Evolutionary conservation across 2,797 vertebrate genomes (phyloP), one percentile per base, ranked within the genome.

Genomic region (Chaenodraco wilsoni): DNA sequence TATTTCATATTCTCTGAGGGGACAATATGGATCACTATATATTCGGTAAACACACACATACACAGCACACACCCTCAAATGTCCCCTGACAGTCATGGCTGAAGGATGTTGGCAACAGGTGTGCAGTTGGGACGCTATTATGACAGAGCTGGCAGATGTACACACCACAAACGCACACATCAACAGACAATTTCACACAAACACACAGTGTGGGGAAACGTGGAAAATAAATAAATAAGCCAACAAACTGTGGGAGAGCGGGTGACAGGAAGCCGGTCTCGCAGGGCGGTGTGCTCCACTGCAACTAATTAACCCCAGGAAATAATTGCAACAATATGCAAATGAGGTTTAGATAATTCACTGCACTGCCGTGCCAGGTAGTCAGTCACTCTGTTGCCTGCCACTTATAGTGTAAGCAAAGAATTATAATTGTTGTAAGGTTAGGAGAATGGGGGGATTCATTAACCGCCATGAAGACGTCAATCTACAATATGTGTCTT

Each of bases 241-340:
- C 52, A 70, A 76, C 86, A 88, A 93, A 87, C 92, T 94, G 91
- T 93, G 94, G 87, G 92, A 94, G 95, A 95, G 95, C 94, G 94
- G 95, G 96, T 97, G 97, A 97, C 95, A 91, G 90, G 88, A 94
- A 95, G 93, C 93, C 89, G 92, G 95, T 98, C 97, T 98, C 97
- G 84, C 94, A 96, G 95, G 96, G 94, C 81, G 55, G 93, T 84
- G 92, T 93, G 94, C 96, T 96, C 96, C 96, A 94, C 94, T 94
- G 94, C 94, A 96, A 96, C 96, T 96, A 98, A 99, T 99, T 99
- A 99, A 98, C 96, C 96, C 95, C 95, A 93, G 96, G 93, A 98
- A 98, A 97, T 98, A 98, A 98, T 98, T 97, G 96, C 95, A 95
- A 94, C 95, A 96, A 95, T 98, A 98, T 98, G 97, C 97, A 98